These are phyloP conservation scores for Ricordea florida DNA, from an alignment of 92 coral and sea anemone genomes.

Conservation along the genomic window DNA sequence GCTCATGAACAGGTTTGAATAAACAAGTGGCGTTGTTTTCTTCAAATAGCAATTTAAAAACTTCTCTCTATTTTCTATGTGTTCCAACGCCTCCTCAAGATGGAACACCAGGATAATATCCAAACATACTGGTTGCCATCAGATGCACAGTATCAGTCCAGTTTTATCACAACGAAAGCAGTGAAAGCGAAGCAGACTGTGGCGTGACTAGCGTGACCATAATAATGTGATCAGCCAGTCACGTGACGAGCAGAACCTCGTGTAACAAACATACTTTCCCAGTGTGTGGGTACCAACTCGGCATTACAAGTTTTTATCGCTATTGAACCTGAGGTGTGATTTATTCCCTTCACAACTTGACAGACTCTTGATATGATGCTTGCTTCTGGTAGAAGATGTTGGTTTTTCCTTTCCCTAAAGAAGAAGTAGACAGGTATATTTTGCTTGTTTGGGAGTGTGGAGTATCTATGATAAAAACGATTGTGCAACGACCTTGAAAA, in stretches of 20 bases:
- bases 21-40: background rate
- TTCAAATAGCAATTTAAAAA: background rate
- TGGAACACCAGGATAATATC: slow-evolving; percentile 37
- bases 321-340: too few species aligned
- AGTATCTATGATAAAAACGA: too few species aligned
- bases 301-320: too few species aligned
- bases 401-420: slow-evolving; percentile 63
- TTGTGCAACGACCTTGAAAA: too few species aligned
- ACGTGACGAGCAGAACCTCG: too few species aligned
- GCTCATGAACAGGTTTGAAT: background rate
- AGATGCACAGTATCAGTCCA: slow-evolving; percentile 37
- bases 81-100: slow-evolving; percentile 16
- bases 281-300: too few species aligned
- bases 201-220: too few species aligned
- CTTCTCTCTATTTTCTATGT: background rate
- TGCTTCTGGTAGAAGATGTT: slow-evolving; percentile 60
- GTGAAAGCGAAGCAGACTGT: slow-evolving; percentile 48
- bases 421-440: slow-evolving; percentile 67
- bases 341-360: too few species aligned
- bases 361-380: slow-evolving; percentile 44
- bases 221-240: too few species aligned
- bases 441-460: too few species aligned
- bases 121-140: slow-evolving; percentile 44
- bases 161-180: slow-evolving; percentile 41
- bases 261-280: too few species aligned